A percentile compares a stretch with the other conserved stretches of the same genome.
phyloP scores from a whole-genome alignment of 1,140 invertebrate species.

The Saccostrea cuccullata region DNA sequence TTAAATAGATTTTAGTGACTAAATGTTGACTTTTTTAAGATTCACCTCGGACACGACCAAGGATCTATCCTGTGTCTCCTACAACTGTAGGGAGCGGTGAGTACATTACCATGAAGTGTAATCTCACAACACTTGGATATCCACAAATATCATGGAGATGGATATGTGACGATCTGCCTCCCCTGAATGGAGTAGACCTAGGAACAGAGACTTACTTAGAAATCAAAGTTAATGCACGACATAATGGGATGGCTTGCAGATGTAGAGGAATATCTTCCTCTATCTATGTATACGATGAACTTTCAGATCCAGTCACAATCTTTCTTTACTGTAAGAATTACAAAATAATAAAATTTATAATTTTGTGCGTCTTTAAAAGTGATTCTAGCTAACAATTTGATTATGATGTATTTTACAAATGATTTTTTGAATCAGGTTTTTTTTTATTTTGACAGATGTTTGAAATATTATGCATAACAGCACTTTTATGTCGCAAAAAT shows the following conservation, averaged over 20 bases:
- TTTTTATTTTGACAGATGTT: no score
- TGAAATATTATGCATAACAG: no score
- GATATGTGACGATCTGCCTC: background rate
- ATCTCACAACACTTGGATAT: background rate
- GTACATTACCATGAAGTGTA: background rate
- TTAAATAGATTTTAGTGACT: no score
- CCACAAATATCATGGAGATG: background rate
- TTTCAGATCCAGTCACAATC: background rate
- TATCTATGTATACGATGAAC: background rate
- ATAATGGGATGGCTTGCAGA: background rate
- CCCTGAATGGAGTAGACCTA: background rate
- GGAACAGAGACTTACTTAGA: background rate
- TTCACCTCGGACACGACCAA: background rate
- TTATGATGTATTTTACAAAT: no score
- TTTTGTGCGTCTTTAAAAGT: no score
- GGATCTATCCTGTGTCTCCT: background rate
- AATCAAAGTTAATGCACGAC: background rate
- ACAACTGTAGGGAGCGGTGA: background rate
- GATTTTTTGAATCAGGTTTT: no score
- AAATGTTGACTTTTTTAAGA: background rate
- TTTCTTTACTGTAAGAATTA: background rate
- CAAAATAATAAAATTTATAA: background rate
- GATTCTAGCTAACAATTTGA: no score
- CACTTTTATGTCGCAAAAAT: no score
- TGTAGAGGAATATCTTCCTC: slow-evolving; percentile 2